Evolutionary conservation across 2,797 vertebrate genomes (phyloP).

Genomic region (Heliangelus exortis): DNA sequence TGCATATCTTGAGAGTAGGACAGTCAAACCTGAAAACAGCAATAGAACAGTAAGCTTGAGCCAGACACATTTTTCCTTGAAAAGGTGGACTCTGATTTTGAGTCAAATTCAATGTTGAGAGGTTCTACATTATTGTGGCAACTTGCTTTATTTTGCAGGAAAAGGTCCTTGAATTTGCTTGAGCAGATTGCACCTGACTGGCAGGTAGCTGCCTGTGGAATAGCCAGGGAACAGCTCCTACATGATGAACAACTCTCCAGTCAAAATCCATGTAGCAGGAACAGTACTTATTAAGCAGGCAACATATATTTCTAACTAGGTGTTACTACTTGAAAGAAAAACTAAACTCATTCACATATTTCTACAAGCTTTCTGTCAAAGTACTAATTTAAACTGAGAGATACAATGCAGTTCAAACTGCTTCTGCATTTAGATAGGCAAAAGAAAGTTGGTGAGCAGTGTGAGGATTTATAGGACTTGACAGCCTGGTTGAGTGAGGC

Average conservation of each 20-base stretch:
- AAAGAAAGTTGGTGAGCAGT: background rate
- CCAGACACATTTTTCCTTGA: background rate
- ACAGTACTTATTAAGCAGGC: background rate
- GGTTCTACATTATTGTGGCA: background rate
- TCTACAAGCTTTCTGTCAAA: background rate
- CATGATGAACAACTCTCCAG: background rate
- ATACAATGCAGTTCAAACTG: background rate
- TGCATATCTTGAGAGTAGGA: constrained; percentile 17
- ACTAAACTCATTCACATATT: background rate
- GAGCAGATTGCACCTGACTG: background rate
- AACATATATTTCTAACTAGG: background rate
- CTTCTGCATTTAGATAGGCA: background rate
- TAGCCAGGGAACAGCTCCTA: background rate
- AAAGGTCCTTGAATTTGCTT: background rate
- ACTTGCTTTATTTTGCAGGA: background rate
- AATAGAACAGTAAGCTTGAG: background rate
- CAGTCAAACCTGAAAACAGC: background rate
- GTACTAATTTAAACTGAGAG: background rate
- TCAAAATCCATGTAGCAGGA: background rate
- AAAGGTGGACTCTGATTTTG: background rate
- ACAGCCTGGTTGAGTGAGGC: background rate
- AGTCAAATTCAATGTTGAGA: background rate
- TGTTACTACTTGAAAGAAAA: background rate
- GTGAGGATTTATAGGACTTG: background rate
- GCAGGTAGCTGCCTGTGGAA: background rate